Conservation (phyloP, 1,140 invertebrate species). For the Pectinophora gossypiella region DNA sequence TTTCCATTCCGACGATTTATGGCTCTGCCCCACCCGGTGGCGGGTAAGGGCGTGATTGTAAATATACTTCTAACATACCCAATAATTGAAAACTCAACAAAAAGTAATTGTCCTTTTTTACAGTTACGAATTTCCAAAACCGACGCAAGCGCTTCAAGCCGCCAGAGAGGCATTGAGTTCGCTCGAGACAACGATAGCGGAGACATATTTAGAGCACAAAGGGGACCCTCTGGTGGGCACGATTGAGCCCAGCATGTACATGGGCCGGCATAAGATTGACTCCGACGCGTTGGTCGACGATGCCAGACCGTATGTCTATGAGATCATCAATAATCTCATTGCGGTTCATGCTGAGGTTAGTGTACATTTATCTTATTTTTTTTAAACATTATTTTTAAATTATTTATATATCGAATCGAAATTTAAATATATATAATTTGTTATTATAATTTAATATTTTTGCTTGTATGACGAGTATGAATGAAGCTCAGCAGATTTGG, state of each 20-base stretch:
- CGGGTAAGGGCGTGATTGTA: too few species aligned
- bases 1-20: too few species aligned
- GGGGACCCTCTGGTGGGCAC: conserved; percentile 94
- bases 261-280: conserved; percentile 88
- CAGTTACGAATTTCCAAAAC: conserved; percentile 83
- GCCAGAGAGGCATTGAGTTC: conserved; percentile 77
- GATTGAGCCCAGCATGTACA: conserved; percentile 96
- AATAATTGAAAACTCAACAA: too few species aligned
- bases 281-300: conserved; percentile 84
- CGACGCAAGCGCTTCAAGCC: conserved; percentile 77
- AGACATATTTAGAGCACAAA: conserved; percentile 93
- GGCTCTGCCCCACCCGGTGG: too few species aligned
- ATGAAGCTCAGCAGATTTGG: too few species aligned
- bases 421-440: too few species aligned
- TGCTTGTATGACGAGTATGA: too few species aligned
- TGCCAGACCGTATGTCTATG: conserved; percentile 93
- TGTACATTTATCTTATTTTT: too few species aligned
- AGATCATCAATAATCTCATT: conserved; percentile 93
- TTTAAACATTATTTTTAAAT: too few species aligned
- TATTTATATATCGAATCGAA: too few species aligned
- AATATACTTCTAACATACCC: too few species aligned
- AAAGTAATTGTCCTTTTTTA: conserved; percentile 11
- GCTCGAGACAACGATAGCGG: conserved; percentile 83
- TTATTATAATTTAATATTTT: too few species aligned
- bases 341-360: conserved; percentile 93